Base-by-base conservation (phyloP, 2,888 invertebrate species). In the Dimorphilus gyrociliatus region DNA sequence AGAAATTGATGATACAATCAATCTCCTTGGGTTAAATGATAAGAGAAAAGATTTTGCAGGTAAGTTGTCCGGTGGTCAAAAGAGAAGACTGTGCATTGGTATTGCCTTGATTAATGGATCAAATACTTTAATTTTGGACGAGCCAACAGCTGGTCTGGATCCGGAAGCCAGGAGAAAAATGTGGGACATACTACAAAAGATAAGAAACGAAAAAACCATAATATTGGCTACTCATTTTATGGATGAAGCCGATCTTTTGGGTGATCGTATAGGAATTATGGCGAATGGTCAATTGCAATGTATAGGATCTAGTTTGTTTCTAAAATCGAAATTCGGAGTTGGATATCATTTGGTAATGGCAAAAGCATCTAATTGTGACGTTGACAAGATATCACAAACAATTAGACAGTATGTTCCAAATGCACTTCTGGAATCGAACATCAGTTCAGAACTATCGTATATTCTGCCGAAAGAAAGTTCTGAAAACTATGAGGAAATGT, bases 141-240 rank as follows among this genome's bases (percentile, higher is more conserved):
- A 85, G 49, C 84, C 84, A 4, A 81, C 81, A 6, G 76, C 80
- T 8, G 81, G 62, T 12, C 80, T 88, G 0, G 86, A 88, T 59
- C 81, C 81, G 0, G 76, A 76, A 40, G 80, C 82, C 0, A 68
- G 85, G 12, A 71, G 78, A 23, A 63, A 69, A 52, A 78, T 79
- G 48, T 80, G 79, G 80, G 72, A 75, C 15, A 66, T 80, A 50
- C 69, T 80, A 35, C 65, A 74, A 37, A 73, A 72, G 40, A 69
- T 76, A 48, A 74, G 75, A 49, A 68, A 60, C 65, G 72, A 67
- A n/a, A n/a, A n/a, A 4, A 63, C 67, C 2, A 67, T 69, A 25
- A 56, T 68, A 23, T 47, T 68, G 23, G 64, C 66, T 2, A 68
- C 68, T 4, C 68, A 68, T 44, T 65, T 66, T 47, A 67, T 68